Evolutionary conservation across 2,888 invertebrate genomes (phyloP).

Genomic region (Nomada lathburiana): DNA sequence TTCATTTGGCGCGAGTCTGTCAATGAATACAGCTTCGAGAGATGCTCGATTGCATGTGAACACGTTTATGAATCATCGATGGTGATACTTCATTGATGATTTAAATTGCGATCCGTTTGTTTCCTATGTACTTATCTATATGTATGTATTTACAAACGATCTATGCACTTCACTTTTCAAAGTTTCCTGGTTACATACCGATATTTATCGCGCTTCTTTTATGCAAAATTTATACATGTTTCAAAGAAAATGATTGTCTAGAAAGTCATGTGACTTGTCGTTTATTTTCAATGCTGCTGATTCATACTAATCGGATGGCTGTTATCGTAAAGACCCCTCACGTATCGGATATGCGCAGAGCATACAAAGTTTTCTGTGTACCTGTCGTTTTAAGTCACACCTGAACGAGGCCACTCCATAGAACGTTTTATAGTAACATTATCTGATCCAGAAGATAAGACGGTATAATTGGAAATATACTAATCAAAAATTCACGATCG

Average conservation of each 20-base stretch:
- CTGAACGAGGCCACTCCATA: slow-evolving; percentile 19
- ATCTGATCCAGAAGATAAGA: not conserved
- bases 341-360: slow-evolving; percentile 51
- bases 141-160: not conserved
- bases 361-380: slow-evolving; percentile 49
- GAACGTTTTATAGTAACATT: slow-evolving; percentile 11
- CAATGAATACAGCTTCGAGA: not conserved
- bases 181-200: slow-evolving; percentile 23
- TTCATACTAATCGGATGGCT: slow-evolving; percentile 64
- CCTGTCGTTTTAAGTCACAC: not conserved
- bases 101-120: not conserved
- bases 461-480: too few relatives aligned
- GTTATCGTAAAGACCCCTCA: slow-evolving; percentile 64
- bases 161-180: not conserved
- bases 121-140: not conserved
- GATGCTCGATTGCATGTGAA: not conserved
- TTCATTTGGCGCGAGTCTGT: slow-evolving; percentile 26
- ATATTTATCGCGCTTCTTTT: not conserved
- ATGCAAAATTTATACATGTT: not conserved
- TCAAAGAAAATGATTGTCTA: not conserved
- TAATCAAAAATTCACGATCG: too few relatives aligned
- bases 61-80: not conserved
- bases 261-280: slow-evolving; percentile 8
- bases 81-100: not conserved
- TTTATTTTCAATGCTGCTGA: slow-evolving; percentile 58